Base-by-base conservation (phyloP, 2,888 invertebrate species). In the Drosophila nr. perissopoda region DNA sequence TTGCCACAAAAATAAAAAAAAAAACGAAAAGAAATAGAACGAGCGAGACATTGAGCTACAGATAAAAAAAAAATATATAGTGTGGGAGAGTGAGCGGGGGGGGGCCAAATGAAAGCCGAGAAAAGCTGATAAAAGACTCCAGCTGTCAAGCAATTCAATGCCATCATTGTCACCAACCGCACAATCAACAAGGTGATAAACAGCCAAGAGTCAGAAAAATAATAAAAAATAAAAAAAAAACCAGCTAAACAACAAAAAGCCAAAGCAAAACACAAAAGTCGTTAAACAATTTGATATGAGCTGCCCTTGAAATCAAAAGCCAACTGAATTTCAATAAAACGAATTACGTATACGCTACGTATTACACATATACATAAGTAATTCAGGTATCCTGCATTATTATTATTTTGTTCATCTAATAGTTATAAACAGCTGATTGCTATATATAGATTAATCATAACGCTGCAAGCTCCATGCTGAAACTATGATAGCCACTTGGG, bases 251-350 rank as follows among this genome's bases (percentile, higher is more conserved):
- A 74, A 65, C 27, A 38, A 64, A 70, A 75, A 74, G 54, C 40
- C 56, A 59, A 69, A 57, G 56, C 75, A 60, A 69, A 59, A 57
- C 42, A 68, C n/a, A 75, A 88, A 88, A 70, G 81, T 82, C 81
- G 75, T 82, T 87, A 70, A 88, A 81, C 78, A 88, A 84, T 88
- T 74, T 88, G 81, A 85, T 89, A 89, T 58, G 84, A 46, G 56
- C 40, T 83, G 89, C 81, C 90, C 89, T 89, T 86, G 85, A 86
- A 70, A 62, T 49, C n/a, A 68, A 57, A 51, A 27, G n/a, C 38
- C 18, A 51, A 52, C 56, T 57, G 36, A 38, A 64, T 52, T 64
- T 31, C 8, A 27, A 49, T 13, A 58, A 65, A 59, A 36, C 52
- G 58, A 67, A 68, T 69, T 2, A 38, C 33, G 27, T 52, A 64